Evolutionary conservation across 2,113 vertebrate genomes (phyloP), one percentile per base, ranked within the genome.

Genomic region (Prolemur simus): DNA sequence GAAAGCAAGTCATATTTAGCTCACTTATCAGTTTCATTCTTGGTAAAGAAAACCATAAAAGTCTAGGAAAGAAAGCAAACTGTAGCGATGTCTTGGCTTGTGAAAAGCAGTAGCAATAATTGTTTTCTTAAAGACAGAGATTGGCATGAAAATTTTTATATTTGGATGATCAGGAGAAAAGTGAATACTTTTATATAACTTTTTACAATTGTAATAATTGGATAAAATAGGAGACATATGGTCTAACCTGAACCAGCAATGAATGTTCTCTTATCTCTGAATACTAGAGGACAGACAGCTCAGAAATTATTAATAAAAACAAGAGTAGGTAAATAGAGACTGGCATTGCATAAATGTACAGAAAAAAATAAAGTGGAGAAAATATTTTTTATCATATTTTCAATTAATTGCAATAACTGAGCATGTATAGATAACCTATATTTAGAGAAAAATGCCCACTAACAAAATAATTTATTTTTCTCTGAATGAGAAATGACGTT

Each of bases 1-100:
- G 71, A 90, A 95, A 91, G 34, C 71, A 94, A 37, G 37, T 54
- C 25, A 68, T 29, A 60, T 78, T 92, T 85, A 68, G 81, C 73
- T 97, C 71, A 94, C 66, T 95, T 96, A 78, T 94, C 96, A 89
- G 49, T 87, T 97, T 96, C 97, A 96, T 87, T 97, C 93, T 96
- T 97, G 85, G 89, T 82, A 94, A 91, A 96, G 91, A 47, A 83
- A 80, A 97, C 39, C 88, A 86, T 42, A 96, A 82, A 56, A 87
- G 92, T n/a, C 34, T 0, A 23, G 94, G 77, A 87, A 80, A 77
- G 88, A 96, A 97, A 96, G 87, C 86, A 78, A 77, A 42, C 95
- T 64, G 86, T 45, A 95, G 87, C 52, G 18, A 63, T 37, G 14
- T 49, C 12, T 84, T 92, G 69, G 89, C 93, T 52, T 87, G 64